Percentiles rank a stretch among this genome's conserved stretches.
Conservation (phyloP, 2,797 vertebrate species). For the Myotis pilosus region DNA sequence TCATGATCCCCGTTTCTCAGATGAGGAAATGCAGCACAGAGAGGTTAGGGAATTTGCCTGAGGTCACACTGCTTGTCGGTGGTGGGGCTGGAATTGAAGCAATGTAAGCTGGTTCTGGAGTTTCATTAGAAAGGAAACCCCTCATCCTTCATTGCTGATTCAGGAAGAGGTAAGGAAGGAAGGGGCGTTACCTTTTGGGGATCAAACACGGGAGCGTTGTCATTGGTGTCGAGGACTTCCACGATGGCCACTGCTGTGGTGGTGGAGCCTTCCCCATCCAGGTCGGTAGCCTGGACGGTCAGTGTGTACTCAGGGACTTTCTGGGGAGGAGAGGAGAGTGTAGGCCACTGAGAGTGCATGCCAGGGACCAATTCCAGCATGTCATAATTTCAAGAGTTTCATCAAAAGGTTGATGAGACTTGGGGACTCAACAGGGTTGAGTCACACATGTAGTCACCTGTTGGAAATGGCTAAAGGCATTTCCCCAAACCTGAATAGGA, state of each 20-base stretch:
- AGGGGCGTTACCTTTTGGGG: constrained; percentile 69
- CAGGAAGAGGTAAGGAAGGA: background rate
- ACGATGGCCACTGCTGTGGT: constrained; percentile 81
- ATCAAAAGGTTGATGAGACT: too few relatives aligned
- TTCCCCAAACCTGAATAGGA: too few relatives aligned
- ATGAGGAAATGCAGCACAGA: background rate
- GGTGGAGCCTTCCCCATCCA: constrained; percentile 81
- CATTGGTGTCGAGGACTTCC: constrained; percentile 88
- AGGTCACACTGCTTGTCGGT: background rate
- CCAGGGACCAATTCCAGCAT: too few relatives aligned
- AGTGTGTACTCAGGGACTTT: constrained; percentile 86
- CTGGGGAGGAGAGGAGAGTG: constrained; percentile 74
- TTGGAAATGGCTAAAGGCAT: too few relatives aligned
- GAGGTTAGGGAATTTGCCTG: background rate
- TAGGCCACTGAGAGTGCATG: background rate
- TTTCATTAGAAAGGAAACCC: background rate
- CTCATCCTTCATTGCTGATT: accelerated
- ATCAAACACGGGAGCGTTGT: constrained; percentile 88
- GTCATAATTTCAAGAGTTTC: too few relatives aligned
- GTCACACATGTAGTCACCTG: too few relatives aligned
- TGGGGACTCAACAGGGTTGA: too few relatives aligned
- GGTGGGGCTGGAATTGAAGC: background rate
- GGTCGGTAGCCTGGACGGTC: constrained; percentile 85
- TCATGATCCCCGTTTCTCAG: background rate
- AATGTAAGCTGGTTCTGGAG: background rate